Conservation (phyloP, 2,888 invertebrate species). For the Tipula helvola region DNA sequence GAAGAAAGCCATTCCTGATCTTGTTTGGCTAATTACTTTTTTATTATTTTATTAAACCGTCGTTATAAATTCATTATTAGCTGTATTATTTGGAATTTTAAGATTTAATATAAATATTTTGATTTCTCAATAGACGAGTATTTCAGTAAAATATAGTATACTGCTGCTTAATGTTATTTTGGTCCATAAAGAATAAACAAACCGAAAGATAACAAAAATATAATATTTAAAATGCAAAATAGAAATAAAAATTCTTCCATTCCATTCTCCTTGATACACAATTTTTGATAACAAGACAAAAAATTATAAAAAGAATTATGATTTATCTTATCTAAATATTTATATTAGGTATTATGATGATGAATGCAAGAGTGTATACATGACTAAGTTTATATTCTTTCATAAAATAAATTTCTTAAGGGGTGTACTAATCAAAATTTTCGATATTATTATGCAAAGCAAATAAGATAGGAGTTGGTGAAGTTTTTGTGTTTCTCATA, state of each 20-base stretch:
- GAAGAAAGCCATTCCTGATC: too few relatives aligned
- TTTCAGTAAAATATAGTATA: too few relatives aligned
- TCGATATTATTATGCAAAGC: not conserved
- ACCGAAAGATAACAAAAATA: not conserved
- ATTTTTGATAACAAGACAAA: not conserved
- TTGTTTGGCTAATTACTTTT: too few relatives aligned
- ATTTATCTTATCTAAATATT: not conserved
- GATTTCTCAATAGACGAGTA: too few relatives aligned
- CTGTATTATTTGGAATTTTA: too few relatives aligned
- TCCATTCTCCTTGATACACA: not conserved
- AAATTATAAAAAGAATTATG: not conserved
- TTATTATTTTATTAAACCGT: too few relatives aligned
- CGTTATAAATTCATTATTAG: too few relatives aligned
- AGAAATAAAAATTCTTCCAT: not conserved
- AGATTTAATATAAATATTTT: too few relatives aligned
- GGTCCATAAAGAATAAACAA: not conserved
- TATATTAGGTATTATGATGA: not conserved
- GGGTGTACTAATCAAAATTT: not conserved
- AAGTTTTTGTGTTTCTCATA: not conserved
- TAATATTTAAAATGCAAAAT: not conserved
- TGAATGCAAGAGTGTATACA: not conserved
- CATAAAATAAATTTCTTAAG: not conserved
- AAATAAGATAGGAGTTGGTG: not conserved
- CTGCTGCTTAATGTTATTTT: not conserved
- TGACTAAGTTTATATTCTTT: not conserved